Evolutionary conservation across 2,888 invertebrate genomes (phyloP).

Genomic region (Nomada ferruginata): DNA sequence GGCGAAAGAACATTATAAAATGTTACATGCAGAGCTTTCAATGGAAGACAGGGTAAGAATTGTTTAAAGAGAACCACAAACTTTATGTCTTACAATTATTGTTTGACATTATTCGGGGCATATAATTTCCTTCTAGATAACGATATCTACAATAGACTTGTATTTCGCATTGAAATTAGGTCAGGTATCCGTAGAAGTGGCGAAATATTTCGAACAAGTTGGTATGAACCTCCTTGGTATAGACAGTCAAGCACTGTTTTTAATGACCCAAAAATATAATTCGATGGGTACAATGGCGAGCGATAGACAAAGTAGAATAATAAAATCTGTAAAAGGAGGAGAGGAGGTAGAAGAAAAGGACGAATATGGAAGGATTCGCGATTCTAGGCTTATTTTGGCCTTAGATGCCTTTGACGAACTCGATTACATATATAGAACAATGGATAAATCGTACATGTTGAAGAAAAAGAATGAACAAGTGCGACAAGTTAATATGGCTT

Average conservation of each 20-base stretch:
- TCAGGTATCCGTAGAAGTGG: constrained; percentile 84
- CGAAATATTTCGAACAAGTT: constrained; percentile 78
- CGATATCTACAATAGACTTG: constrained; percentile 83
- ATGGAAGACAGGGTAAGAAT: constrained; percentile 80
- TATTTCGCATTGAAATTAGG: constrained; percentile 84
- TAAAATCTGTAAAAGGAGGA: constrained; percentile 72
- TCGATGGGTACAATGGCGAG: constrained; percentile 81
- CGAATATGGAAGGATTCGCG: constrained; percentile 79
- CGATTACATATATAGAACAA: constrained; percentile 82
- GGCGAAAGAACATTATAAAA: constrained; percentile 82
- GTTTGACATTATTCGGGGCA: background rate
- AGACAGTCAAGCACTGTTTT: constrained; percentile 81
- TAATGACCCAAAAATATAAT: constrained; percentile 79
- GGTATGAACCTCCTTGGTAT: constrained; percentile 80
- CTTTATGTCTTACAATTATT: background rate
- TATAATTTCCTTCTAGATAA: constrained; percentile 78
- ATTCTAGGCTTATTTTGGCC: constrained; percentile 79
- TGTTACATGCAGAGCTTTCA: constrained; percentile 76
- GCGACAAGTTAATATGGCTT: constrained; percentile 59
- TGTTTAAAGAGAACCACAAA: background rate
- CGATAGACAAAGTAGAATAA: constrained; percentile 78
- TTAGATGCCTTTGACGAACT: constrained; percentile 82
- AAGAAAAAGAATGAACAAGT: constrained; percentile 73
- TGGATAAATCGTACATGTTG: constrained; percentile 80
- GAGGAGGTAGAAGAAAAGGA: constrained; percentile 79